Percentiles rank a stretch among this genome's conserved stretches.
These are phyloP conservation scores for Sula dactylatra DNA, from an alignment of 2,113 vertebrate species.

Conservation along the genomic window DNA sequence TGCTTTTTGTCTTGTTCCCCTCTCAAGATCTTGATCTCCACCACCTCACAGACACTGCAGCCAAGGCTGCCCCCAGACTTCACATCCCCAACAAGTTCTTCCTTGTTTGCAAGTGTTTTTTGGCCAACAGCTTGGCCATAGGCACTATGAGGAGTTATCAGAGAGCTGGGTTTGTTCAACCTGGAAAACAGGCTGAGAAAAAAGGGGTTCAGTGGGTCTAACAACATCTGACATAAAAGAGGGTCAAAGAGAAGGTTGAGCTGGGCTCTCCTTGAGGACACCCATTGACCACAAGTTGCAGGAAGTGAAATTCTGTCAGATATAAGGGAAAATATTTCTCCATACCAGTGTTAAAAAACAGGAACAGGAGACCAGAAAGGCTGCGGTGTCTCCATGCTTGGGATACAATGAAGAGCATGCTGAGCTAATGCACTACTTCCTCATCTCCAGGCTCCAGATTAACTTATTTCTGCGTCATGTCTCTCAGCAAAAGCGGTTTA, in stretches of 20 bases:
- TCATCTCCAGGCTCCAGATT: neutral
- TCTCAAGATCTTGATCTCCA: neutral
- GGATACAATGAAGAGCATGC: neutral
- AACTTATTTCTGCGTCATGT: neutral
- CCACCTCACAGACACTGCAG: neutral
- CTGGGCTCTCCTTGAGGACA: neutral
- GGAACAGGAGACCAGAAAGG: neutral
- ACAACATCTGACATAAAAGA: neutral
- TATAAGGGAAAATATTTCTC: neutral
- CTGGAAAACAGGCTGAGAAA: neutral
- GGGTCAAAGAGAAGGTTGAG: neutral
- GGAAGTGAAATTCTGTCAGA: neutral
- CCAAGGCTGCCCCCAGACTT: neutral
- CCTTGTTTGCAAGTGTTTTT: neutral
- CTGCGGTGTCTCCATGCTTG: neutral
- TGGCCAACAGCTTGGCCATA: neutral
- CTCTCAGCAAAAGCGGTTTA: fast-evolving
- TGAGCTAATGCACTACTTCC: neutral
- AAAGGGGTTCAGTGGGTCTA: neutral
- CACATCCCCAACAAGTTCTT: neutral
- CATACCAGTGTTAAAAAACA: neutral
- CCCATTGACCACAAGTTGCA: neutral
- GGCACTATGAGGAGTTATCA: fast-evolving
- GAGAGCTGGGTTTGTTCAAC: neutral
- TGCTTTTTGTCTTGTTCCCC: neutral